Conservation (phyloP, 1,140 invertebrate species). For the Chrysopa pallens region DNA sequence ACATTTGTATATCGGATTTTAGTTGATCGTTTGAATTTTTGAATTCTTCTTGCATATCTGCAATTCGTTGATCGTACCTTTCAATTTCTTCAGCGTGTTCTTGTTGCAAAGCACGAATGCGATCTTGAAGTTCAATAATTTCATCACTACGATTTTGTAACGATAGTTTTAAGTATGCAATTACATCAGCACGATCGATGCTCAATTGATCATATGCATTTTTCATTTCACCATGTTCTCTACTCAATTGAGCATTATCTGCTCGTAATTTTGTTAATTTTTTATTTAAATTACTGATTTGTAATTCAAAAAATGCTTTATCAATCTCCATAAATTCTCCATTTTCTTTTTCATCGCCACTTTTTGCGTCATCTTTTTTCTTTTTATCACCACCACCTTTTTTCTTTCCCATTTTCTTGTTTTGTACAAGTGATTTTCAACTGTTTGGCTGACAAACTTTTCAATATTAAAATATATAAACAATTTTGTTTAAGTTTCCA, state of each 20-base stretch:
- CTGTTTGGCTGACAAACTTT: too few species aligned
- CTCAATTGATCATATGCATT: slow-evolving; percentile 50
- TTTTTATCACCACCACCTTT: too few species aligned
- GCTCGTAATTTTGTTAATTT: slow-evolving; percentile 50
- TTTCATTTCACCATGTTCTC: slow-evolving; percentile 42
- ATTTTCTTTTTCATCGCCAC: background rate
- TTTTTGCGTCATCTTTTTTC: background rate
- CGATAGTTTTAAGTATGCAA: slow-evolving; percentile 58
- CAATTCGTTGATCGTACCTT: slow-evolving; percentile 30
- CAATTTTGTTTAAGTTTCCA: too few species aligned
- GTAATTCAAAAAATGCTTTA: slow-evolving; percentile 58
- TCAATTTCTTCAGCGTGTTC: slow-evolving; percentile 41
- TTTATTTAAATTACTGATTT: slow-evolving; percentile 60
- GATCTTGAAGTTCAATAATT: slow-evolving; percentile 57
- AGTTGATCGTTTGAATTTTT: slow-evolving; percentile 67
- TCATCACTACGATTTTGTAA: slow-evolving; percentile 56
- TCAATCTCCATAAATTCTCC: slow-evolving; percentile 30
- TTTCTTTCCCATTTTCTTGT: too few species aligned
- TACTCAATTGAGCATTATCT: slow-evolving; percentile 53
- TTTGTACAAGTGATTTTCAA: too few species aligned
- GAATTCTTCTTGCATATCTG: slow-evolving; percentile 47
- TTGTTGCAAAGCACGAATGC: slow-evolving; percentile 49
- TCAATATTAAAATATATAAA: too few species aligned
- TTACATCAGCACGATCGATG: slow-evolving; percentile 64
- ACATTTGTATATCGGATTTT: slow-evolving; percentile 66